These are phyloP conservation scores for Caenorhabditis angaria DNA, from an alignment of 2,888 invertebrate genomes.

Conservation along the genomic window DNA sequence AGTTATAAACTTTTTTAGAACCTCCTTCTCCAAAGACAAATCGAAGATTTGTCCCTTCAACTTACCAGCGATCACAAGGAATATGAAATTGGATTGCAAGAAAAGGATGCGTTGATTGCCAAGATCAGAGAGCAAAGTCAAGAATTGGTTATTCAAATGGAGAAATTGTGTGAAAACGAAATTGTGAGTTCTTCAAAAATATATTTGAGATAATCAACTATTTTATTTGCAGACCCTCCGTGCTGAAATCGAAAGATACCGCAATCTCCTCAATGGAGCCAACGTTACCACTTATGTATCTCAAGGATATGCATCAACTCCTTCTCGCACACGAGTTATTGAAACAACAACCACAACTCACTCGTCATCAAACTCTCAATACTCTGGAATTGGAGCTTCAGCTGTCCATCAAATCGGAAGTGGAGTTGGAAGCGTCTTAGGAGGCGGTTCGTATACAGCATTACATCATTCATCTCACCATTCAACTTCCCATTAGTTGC, in stretches of 20 bases:
- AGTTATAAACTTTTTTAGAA: conserved; percentile 19
- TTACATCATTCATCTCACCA: conserved; percentile 5
- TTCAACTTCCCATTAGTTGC: conserved; percentile 15
- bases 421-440: background rate
- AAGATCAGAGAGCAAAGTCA: conserved; percentile 34
- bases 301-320: background rate
- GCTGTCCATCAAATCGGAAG: conserved; percentile 14
- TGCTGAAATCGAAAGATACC: conserved; percentile 38
- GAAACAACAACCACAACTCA: conserved; percentile 22
- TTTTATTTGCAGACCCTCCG: conserved; percentile 41
- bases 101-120: conserved; percentile 29
- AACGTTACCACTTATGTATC: conserved; percentile 37
- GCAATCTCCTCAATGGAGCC: conserved; percentile 24
- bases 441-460: background rate
- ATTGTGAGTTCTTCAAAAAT: conserved; percentile 15
- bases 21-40: conserved; percentile 22
- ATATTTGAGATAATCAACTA: background rate
- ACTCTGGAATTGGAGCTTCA: conserved; percentile 23
- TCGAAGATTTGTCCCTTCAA: conserved; percentile 20
- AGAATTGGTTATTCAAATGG: conserved; percentile 38
- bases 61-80: conserved; percentile 15
- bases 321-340: conserved; percentile 14
- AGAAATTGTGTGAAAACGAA: conserved; percentile 38
- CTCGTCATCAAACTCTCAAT: conserved; percentile 20
- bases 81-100: conserved; percentile 27